These are phyloP conservation scores for Cydia strobilella DNA, from an alignment of 1,140 invertebrate genomes.

Conservation along the genomic window DNA sequence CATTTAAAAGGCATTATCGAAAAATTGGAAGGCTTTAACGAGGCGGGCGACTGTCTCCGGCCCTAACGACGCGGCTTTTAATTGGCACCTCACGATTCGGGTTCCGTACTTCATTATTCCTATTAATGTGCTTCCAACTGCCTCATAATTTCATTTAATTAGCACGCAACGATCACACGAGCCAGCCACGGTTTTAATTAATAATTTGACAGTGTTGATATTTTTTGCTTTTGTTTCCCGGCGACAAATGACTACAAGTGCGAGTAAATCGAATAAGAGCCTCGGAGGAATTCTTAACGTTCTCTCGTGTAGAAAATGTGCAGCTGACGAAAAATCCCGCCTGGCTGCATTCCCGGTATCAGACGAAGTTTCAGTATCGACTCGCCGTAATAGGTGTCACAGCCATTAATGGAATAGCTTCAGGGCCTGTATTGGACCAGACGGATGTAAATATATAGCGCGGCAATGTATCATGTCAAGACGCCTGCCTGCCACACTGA, in stretches of 20 bases:
- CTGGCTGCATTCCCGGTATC: conserved; percentile 8
- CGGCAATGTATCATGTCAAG: conserved; percentile 74
- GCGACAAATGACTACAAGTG: conserved; percentile 10
- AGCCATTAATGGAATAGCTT: conserved; percentile 24
- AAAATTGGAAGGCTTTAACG: conserved; percentile 45
- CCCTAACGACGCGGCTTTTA: conserved; percentile 62
- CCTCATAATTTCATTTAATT: conserved; percentile 20
- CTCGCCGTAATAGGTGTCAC: background rate
- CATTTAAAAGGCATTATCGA: conserved; percentile 41
- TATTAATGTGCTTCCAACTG: conserved; percentile 14
- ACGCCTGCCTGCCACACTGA: conserved; percentile 66
- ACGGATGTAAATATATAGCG: conserved; percentile 59
- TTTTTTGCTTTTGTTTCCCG: background rate
- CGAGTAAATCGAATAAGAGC: conserved; percentile 3
- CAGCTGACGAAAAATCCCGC: background rate
- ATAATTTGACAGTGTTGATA: background rate
- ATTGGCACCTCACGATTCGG: conserved; percentile 57
- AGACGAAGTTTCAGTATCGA: background rate
- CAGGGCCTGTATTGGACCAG: conserved; percentile 17
- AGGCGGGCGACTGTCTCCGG: conserved; percentile 44
- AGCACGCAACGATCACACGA: conserved; percentile 9
- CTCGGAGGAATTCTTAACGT: background rate
- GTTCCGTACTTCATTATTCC: conserved; percentile 36
- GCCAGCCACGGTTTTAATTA: conserved; percentile 1
- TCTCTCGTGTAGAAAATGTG: background rate